Evolutionary conservation across 2,888 invertebrate genomes (phyloP).

Genomic region (Tetanocera ferruginea): DNA sequence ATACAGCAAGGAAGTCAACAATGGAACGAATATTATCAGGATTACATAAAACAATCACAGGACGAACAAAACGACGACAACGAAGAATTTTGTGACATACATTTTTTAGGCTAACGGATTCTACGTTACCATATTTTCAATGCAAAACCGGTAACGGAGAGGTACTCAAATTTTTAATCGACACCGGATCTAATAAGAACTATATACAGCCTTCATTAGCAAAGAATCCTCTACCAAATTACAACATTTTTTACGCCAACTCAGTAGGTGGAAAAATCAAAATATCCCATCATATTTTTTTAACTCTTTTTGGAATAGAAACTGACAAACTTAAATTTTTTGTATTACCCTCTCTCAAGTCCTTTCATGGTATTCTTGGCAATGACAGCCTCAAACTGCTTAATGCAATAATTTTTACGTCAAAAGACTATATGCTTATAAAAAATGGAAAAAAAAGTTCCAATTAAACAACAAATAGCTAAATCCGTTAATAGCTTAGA

Average conservation of each 20-base stretch:
- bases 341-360: background rate
- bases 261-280: background rate
- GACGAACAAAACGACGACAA: too few relatives aligned
- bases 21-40: too few relatives aligned
- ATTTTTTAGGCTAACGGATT: slow-evolving; percentile 2
- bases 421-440: background rate
- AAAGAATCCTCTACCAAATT: background rate
- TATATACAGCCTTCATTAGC: background rate
- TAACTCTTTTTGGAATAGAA: background rate
- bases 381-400: background rate
- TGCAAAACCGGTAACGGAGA: background rate
- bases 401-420: background rate
- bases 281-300: background rate
- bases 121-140: background rate
- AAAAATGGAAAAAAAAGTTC: background rate
- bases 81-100: background rate
- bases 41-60: too few relatives aligned
- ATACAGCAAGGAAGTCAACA: too few relatives aligned
- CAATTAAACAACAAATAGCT: background rate
- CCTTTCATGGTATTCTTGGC: background rate
- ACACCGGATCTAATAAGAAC: slow-evolving; percentile 8
- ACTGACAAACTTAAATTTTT: background rate
- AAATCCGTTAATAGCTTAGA: background rate
- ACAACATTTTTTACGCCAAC: background rate
- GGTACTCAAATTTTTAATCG: background rate